Base-by-base conservation (phyloP, 30 jellyfish, hydroid and myxozoan species). In the Chironex yamaguchii region DNA sequence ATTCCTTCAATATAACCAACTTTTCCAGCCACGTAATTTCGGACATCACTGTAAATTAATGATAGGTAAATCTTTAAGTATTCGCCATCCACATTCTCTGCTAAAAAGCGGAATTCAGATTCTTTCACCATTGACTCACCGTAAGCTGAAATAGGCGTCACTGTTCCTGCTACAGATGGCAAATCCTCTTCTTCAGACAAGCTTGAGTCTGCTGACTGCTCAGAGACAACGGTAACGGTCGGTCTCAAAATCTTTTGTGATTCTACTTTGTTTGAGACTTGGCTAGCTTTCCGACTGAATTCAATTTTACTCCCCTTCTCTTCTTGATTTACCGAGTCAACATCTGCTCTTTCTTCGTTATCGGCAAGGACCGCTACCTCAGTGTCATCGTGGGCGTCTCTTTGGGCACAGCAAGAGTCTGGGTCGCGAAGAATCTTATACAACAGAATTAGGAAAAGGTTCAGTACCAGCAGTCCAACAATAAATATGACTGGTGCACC, bases 21-120 rank as follows among this genome's bases (percentile, higher is more conserved):
- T 70, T 82, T 82, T 24, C 92, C 92, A 12, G 92, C 92, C 0
- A 82, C 58, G 62, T 82, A 82, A 42, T 17, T 9, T 17, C 58
- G 9, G 13, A 6, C 13, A 6, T 9, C 13, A 42, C 17, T 42
- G 17, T 42, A 6, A 42, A 42, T 42, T 42, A 42, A 42, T 42
- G 58, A 42, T 17, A 42, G 17, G 17, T 9, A 42, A 42, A 42
- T 9, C 13, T 17, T 6, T 17, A 42, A 6, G 17, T 42, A 42
- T 42, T 42, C 58, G 17, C 58, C 58, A 42, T 42, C 58, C 9
- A 17, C 58, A 6, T 17, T 17, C 13, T 42, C 9, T 6, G 58
- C 58, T 6, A 42, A 17, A 17, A 42, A 42, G 58, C 58, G 58
- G 13, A 42, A 42, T 42, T 42, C 58, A 9, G 58, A 42, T 42